Conservation (phyloP, 2,888 invertebrate species). For the Synanthedon tipuliformis region DNA sequence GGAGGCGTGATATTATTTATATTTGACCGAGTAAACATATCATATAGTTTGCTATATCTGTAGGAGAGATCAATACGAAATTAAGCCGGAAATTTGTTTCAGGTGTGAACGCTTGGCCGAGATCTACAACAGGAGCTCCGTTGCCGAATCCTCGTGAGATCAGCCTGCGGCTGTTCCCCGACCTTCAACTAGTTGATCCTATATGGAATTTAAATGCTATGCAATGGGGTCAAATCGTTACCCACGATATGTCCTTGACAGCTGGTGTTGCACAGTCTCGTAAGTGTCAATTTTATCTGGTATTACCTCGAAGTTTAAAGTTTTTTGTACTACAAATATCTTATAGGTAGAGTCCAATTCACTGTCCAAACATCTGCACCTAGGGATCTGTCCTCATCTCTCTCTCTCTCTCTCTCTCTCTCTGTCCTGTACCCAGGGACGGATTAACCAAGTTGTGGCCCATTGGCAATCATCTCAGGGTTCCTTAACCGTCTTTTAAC, state of each 20-base stretch:
- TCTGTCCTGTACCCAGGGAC: too few species aligned
- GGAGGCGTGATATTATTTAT: too few species aligned
- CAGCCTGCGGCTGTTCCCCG: slow-evolving; percentile 78
- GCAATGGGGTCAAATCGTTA: slow-evolving; percentile 84
- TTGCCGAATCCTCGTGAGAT: slow-evolving; percentile 79
- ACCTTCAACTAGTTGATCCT: slow-evolving; percentile 76
- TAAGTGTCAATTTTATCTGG: slow-evolving; percentile 53
- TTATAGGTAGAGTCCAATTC: too few species aligned
- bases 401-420: too few species aligned
- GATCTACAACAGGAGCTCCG: slow-evolving; percentile 72
- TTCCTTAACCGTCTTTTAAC: too few species aligned
- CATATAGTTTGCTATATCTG: too few species aligned
- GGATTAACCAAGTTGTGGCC: too few species aligned
- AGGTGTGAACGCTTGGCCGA: slow-evolving; percentile 76
- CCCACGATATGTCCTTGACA: slow-evolving; percentile 83
- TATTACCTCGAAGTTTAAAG: background rate
- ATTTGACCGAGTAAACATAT: too few species aligned
- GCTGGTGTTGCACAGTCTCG: slow-evolving; percentile 80
- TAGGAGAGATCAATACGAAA: background rate
- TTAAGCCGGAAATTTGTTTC: background rate
- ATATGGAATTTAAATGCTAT: slow-evolving; percentile 80
- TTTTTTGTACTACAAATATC: background rate
- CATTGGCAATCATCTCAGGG: too few species aligned
- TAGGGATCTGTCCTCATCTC: too few species aligned
- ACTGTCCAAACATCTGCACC: too few species aligned